Evolutionary conservation across 2,113 vertebrate genomes (phyloP).

Genomic region (Micronisus gabar): DNA sequence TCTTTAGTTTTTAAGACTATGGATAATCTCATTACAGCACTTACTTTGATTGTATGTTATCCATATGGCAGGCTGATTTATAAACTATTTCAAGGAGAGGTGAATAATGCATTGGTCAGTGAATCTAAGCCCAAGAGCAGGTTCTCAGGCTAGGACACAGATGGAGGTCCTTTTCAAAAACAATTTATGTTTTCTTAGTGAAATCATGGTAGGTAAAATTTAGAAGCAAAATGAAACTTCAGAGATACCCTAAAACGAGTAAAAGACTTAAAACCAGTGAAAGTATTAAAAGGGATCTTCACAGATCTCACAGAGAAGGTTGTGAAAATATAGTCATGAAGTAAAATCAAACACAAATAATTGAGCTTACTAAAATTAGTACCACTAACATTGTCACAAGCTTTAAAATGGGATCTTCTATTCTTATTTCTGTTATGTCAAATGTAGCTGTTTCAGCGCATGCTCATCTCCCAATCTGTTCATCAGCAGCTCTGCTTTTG

Average conservation of each 20-base stretch:
- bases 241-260: not conserved
- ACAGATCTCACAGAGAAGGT: not conserved
- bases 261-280: not conserved
- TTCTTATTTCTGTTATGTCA: not conserved
- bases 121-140: not conserved
- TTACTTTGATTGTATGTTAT: not conserved
- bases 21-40: not conserved
- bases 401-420: not conserved
- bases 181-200: not conserved
- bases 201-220: not conserved
- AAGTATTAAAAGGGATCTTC: not conserved
- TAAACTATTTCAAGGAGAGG: not conserved
- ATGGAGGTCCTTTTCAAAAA: not conserved
- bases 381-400: not conserved
- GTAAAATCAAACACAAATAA: not conserved
- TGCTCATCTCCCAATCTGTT: not conserved
- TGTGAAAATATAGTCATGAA: not conserved
- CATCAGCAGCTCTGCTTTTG: not conserved
- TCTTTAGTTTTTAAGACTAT: not conserved
- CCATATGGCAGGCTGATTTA: not conserved
- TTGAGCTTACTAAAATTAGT: not conserved
- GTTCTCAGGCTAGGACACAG: not conserved
- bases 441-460: not conserved
- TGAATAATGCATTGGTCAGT: not conserved
- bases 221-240: not conserved